Conservation (phyloP, 2,888 invertebrate genomes). For the Acronicta psi region DNA sequence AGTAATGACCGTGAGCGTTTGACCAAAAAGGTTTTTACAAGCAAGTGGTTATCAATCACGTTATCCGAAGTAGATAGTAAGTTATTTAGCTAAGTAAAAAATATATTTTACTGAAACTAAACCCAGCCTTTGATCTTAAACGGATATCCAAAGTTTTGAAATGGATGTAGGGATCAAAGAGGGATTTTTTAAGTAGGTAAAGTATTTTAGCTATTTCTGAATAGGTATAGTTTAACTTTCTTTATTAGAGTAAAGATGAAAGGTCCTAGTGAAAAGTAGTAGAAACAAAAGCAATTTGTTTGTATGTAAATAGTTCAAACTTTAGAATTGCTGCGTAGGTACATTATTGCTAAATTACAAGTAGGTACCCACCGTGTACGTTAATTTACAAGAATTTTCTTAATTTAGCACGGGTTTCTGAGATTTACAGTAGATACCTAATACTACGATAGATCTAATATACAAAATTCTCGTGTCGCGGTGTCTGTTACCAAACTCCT, state of each 20-base stretch:
- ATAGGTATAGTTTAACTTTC: neutral
- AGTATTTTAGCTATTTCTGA: neutral
- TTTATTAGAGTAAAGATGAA: neutral
- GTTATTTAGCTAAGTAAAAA: neutral
- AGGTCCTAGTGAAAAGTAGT: neutral
- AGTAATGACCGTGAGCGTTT: no score
- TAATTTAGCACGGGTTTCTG: no score
- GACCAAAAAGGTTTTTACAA: no score
- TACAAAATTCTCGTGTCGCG: no score
- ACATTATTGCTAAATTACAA: no score
- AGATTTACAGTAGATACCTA: no score
- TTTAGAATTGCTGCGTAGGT: neutral
- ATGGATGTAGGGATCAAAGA: neutral
- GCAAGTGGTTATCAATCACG: no score
- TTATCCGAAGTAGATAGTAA: neutral
- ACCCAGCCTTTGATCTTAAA: constrained; percentile 18
- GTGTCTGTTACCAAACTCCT: no score
- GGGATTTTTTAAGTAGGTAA: neutral
- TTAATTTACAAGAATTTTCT: no score
- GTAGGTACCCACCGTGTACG: no score
- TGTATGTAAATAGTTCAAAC: neutral
- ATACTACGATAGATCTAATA: no score
- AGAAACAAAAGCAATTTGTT: neutral
- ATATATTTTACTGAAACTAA: neutral
- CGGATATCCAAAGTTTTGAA: neutral